These are phyloP conservation scores for Channallabes apus DNA, from an alignment of 2,797 vertebrate species.

Conservation along the genomic window DNA sequence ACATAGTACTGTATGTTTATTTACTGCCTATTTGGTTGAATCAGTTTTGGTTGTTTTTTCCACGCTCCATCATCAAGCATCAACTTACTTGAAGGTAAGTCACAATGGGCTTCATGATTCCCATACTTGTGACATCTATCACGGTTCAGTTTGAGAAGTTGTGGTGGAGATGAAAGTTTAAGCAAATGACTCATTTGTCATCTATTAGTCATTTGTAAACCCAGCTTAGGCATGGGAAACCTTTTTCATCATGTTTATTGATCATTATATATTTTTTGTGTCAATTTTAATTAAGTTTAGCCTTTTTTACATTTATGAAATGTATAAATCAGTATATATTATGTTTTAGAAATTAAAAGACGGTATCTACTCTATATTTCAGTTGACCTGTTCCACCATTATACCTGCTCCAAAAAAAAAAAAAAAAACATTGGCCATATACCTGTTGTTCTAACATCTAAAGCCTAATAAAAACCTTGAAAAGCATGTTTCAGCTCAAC, in stretches of 20 bases:
- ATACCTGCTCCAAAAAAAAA: background rate
- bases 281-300: background rate
- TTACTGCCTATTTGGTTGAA: slow-evolving; percentile 25
- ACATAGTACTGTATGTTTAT: slow-evolving; percentile 33
- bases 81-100: slow-evolving; percentile 9
- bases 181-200: background rate
- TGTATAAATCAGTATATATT: background rate
- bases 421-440: background rate
- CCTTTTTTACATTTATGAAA: background rate
- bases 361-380: background rate
- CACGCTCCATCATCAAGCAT: background rate
- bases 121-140: background rate
- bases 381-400: background rate
- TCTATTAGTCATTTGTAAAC: background rate
- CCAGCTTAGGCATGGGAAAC: background rate
- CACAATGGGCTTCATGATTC: background rate
- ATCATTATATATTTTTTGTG: background rate
- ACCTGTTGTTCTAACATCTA: slow-evolving; percentile 5
- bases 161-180: background rate
- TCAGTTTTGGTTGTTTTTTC: slow-evolving; percentile 31
- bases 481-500: background rate
- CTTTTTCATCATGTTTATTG: background rate
- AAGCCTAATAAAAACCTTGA: slow-evolving; percentile 7
- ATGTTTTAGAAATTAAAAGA: background rate
- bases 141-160: background rate